Percentiles rank a stretch among this genome's conserved stretches.
phyloP scores from a whole-genome alignment of 1,140 invertebrate genomes.

The Pissodes strobi region DNA sequence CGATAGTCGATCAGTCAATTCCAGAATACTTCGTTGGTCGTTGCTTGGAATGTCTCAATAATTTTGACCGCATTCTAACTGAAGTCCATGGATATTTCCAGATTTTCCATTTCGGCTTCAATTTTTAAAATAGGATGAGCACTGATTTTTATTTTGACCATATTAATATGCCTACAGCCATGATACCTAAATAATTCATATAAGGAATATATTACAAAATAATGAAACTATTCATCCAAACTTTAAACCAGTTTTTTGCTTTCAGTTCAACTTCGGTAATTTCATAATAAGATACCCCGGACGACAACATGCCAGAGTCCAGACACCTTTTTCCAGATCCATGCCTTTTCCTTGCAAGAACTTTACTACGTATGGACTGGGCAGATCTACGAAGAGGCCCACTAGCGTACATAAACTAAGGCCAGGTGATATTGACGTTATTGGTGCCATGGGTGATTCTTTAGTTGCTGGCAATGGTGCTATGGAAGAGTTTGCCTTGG shows the following conservation, averaged over 20 bases:
- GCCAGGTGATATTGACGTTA: slow-evolving; percentile 76
- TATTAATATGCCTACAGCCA: no score
- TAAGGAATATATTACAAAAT: no score
- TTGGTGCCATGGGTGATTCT: slow-evolving; percentile 80
- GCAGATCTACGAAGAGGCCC: slow-evolving; percentile 35
- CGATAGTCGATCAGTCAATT: no score
- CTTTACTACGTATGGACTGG: slow-evolving; percentile 39
- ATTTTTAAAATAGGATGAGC: no score
- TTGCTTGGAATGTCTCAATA: no score
- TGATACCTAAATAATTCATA: no score
- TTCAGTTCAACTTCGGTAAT: slow-evolving; percentile 37
- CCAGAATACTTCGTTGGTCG: no score
- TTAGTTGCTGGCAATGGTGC: slow-evolving; percentile 77
- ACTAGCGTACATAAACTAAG: slow-evolving; percentile 66
- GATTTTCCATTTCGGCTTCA: no score
- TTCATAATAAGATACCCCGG: slow-evolving; percentile 47
- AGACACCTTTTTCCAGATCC: slow-evolving; percentile 42
- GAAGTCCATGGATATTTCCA: no score
- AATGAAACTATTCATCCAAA: no score
- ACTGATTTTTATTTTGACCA: no score
- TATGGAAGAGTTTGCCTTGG: slow-evolving; percentile 71
- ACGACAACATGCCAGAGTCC: slow-evolving; percentile 29
- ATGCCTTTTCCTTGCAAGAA: slow-evolving; percentile 53
- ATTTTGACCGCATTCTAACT: no score
- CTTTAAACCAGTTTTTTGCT: not conserved